Evolutionary conservation across 2,888 invertebrate genomes (phyloP), one percentile per base, ranked within the genome.

Genomic region (Campopleginae sp.): DNA sequence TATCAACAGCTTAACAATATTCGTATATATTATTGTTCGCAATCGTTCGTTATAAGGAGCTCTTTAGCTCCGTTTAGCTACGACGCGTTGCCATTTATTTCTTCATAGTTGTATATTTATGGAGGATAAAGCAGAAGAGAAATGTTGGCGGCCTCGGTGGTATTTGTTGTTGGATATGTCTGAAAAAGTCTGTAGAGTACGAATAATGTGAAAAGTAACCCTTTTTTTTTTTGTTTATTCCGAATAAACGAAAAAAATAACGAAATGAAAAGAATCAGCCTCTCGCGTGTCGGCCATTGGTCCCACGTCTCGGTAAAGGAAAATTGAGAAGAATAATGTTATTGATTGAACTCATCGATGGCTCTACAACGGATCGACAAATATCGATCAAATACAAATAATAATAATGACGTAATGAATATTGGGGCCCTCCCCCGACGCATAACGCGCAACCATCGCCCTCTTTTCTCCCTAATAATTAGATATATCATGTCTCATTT

Each of bases 261-360:
- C 6, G 10, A 38, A 38, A 38, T 38, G 10, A 38, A 31, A 75
- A 68, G 65, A 75, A 70, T 63, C 27, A 80, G 82, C 79, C 65
- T 82, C 79, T 71, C 78, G 78, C 82, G 48, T 70, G 42, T 86
- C 76, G 63, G 85, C 61, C 68, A 82, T 85, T 86, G 86, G 86
- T 86, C 86, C 86, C 86, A 82, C 82, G 77, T 82, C 82, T 76
- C 54, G 68, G 77, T 76, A 54, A 27, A 75, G 8, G 8, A 19
- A 51, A 31, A 31, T 31, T 31, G 6, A 33, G 33, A 33, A 33
- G 6, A 33, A 33, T 33, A 33, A 33, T 33, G 33, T 33, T 33
- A 33, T 33, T 33, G 3, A 4, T 33, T 5, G 3, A 33, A 33
- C 33, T 14, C 27, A 66, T 51, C n/a, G 3, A 58, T 27, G 63